Evolutionary conservation across 2,888 invertebrate species (phyloP), one percentile per base, ranked within the genome.

Genomic region (Drosophila yooni): DNA sequence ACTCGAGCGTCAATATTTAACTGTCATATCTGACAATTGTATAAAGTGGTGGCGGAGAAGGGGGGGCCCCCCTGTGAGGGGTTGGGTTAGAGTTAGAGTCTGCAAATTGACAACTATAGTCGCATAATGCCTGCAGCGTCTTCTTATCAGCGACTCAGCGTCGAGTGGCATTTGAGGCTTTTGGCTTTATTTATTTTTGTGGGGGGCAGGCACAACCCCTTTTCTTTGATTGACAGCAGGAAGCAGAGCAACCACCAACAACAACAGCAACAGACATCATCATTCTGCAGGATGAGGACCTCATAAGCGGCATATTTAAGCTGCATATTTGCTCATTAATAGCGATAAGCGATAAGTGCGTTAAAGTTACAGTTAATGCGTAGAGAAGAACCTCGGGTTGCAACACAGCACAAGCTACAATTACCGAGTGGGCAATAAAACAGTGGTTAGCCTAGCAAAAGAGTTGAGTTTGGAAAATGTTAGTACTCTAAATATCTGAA

Each of bases 301-400:
- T 58, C 52, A 51, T 61, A 52, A 66, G 31, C 60, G 40, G 68
- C 68, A 50, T 82, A 76, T 84, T 88, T 82, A 76, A 66, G 79
- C 70, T 73, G 80, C 74, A 91, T 92, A 91, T 91, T 91, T 91
- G 82, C 83, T 89, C 89, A 91, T 91, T 88, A 91, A 90, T 86
- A 74, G 86, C 78, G 81, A 77, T 77, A 76, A 76, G 79, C 79
- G 82, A 76, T 89, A 85, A 85, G 83, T 81, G 88, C 69, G 85
- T 88, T 88, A 86, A 86, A 90, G 85, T 86, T 88, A 83, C 76
- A 80, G 70, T 86, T 86, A 88, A 86, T 83, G 69, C 72, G 53
- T 29, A 66, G 63, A 69, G 73, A 68, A 50, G 25, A 53, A 52
- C 51, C 51, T 46, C 36, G 34, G 53, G 31, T 54, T 18, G 31